A percentile compares a stretch with the other conserved stretches of the same genome.
These are phyloP conservation scores for Lordiphosa collinella DNA, from an alignment of 1,140 invertebrate species.

Conservation along the genomic window DNA sequence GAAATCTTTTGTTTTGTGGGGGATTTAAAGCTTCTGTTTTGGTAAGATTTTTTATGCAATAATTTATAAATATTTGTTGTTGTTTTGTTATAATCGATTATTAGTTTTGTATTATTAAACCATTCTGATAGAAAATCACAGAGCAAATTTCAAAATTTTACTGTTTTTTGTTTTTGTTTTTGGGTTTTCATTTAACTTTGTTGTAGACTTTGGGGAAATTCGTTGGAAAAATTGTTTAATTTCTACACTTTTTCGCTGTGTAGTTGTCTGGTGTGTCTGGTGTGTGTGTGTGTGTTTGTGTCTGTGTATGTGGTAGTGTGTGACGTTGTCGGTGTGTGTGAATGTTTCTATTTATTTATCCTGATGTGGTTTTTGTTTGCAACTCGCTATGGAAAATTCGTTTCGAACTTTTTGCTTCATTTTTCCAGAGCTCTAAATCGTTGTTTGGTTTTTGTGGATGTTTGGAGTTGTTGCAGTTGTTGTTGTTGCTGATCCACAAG, in stretches of 20 bases:
- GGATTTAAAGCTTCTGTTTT: constrained; percentile 45
- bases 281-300: constrained; percentile 26
- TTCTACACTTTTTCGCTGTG: constrained; percentile 4
- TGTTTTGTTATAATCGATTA: constrained; percentile 45
- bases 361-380: constrained; percentile 41
- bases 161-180: constrained; percentile 22
- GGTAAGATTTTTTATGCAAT: constrained; percentile 43
- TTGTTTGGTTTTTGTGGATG: constrained; percentile 35
- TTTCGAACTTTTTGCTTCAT: constrained; percentile 55
- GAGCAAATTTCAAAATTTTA: constrained; percentile 72
- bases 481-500: constrained; percentile 16
- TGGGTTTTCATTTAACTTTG: constrained; percentile 24
- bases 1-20: constrained; percentile 34
- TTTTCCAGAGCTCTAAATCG: constrained; percentile 44
- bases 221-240: constrained; percentile 57
- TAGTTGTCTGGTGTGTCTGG: constrained; percentile 7
- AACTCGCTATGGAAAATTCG: constrained; percentile 44
- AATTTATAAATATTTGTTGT: constrained; percentile 51
- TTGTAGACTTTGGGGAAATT: constrained; percentile 63
- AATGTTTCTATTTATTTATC: constrained; percentile 30
- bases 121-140: constrained; percentile 77
- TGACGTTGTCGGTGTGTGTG: too few species aligned
- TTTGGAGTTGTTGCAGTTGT: constrained; percentile 11
- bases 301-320: constrained; percentile 35
- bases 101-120: constrained; percentile 64